Percentiles rank a stretch among this genome's conserved stretches.
These are phyloP conservation scores for Rhizoglyphus robini DNA, from an alignment of 1,140 invertebrate species.

Conservation along the genomic window DNA sequence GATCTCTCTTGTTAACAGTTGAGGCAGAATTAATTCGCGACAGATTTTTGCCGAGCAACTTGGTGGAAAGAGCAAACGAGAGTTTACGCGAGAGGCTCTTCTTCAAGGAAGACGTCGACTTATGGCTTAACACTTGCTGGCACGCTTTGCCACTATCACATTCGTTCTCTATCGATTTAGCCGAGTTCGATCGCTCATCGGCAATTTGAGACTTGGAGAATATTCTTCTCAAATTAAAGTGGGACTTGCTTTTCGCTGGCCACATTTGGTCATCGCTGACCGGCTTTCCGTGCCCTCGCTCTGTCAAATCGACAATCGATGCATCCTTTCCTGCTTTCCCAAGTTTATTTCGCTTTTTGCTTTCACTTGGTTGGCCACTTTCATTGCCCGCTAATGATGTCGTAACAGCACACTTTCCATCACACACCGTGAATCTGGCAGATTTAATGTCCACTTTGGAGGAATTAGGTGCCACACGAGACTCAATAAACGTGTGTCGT, in stretches of 20 bases:
- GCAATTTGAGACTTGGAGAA: constrained; percentile 6
- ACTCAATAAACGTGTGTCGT: not conserved
- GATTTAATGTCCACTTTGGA: not conserved
- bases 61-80: not conserved
- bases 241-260: not conserved
- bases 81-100: not conserved
- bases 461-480: constrained; percentile 2
- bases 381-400: not conserved
- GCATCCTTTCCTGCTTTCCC: not conserved
- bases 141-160: not conserved
- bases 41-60: not conserved
- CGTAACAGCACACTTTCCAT: not conserved
- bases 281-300: not conserved
- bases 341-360: not conserved
- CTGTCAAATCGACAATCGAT: not conserved
- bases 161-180: not conserved
- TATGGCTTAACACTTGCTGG: not conserved
- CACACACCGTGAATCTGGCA: not conserved
- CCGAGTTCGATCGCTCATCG: constrained; percentile 4
- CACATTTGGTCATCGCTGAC: not conserved
- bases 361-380: not conserved
- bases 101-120: not conserved
- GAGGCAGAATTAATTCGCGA: constrained; percentile 7
- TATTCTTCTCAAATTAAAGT: constrained; percentile 11
- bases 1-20: not conserved